A percentile compares a stretch with the other conserved stretches of the same genome.
These are phyloP conservation scores for Apis cerana DNA, from an alignment of 1,140 invertebrate genomes.

Conservation along the genomic window DNA sequence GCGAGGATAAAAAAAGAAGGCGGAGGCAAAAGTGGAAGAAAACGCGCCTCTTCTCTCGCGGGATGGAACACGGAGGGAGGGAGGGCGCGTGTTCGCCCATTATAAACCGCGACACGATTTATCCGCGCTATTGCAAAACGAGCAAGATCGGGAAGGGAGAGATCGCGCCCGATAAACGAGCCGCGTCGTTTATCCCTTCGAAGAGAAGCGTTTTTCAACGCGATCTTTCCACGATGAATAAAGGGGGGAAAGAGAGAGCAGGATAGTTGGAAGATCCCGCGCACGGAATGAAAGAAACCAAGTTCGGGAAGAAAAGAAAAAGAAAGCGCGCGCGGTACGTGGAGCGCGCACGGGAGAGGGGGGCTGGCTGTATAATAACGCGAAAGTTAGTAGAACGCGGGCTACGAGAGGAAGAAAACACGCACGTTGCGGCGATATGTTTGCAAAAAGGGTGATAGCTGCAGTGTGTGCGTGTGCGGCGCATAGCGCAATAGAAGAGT, in stretches of 20 bases:
- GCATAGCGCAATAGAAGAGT: slow-evolving; percentile 41
- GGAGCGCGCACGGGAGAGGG: too few species aligned
- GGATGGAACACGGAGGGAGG: neutral
- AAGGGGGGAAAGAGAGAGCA: too few species aligned
- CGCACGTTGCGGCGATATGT: slow-evolving; percentile 27
- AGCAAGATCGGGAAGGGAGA: neutral
- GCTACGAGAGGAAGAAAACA: slow-evolving; percentile 1
- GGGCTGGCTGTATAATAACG: slow-evolving; percentile 16
- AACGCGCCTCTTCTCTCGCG: slow-evolving; percentile 32
- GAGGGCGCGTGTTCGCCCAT: neutral
- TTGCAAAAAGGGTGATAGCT: slow-evolving; percentile 52
- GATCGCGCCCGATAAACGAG: too few species aligned
- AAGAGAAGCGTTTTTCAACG: neutral
- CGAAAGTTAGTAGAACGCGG: slow-evolving; percentile 51
- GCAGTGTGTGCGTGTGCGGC: neutral
- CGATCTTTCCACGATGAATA: neutral
- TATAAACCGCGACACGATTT: slow-evolving; percentile 29
- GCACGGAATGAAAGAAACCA: neutral
- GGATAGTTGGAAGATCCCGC: neutral
- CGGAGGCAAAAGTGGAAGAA: slow-evolving; percentile 34
- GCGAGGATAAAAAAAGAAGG: slow-evolving; percentile 32
- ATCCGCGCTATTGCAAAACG: slow-evolving; percentile 9
- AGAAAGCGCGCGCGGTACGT: neutral
- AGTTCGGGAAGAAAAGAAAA: neutral
- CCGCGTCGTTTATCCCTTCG: neutral